Conservation (phyloP, 2,888 invertebrate species). For the Sipha maydis region DNA sequence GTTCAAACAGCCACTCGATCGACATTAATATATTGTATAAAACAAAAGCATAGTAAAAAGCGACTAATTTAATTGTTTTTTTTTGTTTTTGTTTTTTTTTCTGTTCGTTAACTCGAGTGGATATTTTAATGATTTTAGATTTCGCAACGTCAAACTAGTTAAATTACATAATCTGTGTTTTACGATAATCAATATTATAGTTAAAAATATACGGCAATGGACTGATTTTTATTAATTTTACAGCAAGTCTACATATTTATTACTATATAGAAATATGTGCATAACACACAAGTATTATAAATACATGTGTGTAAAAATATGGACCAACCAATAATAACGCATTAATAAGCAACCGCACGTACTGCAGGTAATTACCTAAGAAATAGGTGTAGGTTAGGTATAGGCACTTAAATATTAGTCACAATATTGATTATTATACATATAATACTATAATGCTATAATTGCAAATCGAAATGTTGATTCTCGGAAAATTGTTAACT, state of each 20-base stretch:
- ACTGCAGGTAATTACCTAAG: too few relatives aligned
- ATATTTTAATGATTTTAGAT: not conserved
- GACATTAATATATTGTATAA: not conserved
- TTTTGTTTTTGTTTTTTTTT: too few relatives aligned
- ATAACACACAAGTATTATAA: too few relatives aligned
- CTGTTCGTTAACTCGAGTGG: not conserved
- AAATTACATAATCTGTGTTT: not conserved
- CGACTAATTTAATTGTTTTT: not conserved
- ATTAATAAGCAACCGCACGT: too few relatives aligned
- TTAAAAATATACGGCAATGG: not conserved
- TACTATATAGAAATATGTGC: too few relatives aligned
- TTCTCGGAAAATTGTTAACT: constrained; percentile 8
- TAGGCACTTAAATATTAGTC: not conserved
- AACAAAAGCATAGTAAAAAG: not conserved
- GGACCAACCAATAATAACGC: too few relatives aligned
- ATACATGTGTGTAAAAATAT: too few relatives aligned
- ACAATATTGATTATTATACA: not conserved
- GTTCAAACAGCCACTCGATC: not conserved
- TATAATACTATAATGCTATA: not conserved
- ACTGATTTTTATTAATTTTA: not conserved
- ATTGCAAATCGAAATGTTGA: constrained; percentile 20
- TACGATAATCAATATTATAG: not conserved
- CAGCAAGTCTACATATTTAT: too few relatives aligned
- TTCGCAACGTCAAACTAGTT: not conserved
- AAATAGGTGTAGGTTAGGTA: too few relatives aligned